Evolutionary conservation across 2,113 vertebrate species (phyloP), one percentile per base, ranked within the genome.

Genomic region (Catagonus wagneri): DNA sequence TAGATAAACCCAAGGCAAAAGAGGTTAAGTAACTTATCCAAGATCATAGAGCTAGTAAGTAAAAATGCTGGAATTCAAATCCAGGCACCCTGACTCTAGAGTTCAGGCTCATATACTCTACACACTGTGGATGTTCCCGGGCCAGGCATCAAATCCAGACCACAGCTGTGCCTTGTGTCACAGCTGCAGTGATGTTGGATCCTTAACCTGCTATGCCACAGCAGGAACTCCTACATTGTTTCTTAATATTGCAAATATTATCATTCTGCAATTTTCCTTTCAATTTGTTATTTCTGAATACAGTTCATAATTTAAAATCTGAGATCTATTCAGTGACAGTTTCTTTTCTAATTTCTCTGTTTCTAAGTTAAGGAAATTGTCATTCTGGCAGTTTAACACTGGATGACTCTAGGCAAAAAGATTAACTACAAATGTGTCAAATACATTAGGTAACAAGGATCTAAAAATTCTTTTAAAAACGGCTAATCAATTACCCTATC

Each of bases 331-430:
- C n/a, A 94, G 2, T 27, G 39, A 79, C 3, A 87, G 50, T 78
- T 95, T 76, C 14, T 89, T 85, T 96, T 83, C 86, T 86, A 69
- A 91, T 89, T 92, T 92, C n/a, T 90, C 54, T 72, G 20, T 7
- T 83, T 76, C 39, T 71, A 76, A 86, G 25, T 58, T 90, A 78
- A 90, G 68, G 5, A 87, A 91, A 71, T 58, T 3, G 91, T 93
- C 54, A 95, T 72, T 72, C 29, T 81, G 71, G 84, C 95, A 1
- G 80, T 32, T 75, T 90, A 93, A 86, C 75, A 44, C 54, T 95
- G 32, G 89, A 81, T 76, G 65, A 91, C 22, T 54, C 14, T 63
- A 44, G 61, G 29, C 61, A 93, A 76, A 90, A 93, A 76, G 52
- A 89, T 92, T 66, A 83, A 72, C n/a, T 95, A 78, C 23, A 74